Conservation (phyloP, 2,113 vertebrate genomes). For the Muntiacus muntjak region DNA sequence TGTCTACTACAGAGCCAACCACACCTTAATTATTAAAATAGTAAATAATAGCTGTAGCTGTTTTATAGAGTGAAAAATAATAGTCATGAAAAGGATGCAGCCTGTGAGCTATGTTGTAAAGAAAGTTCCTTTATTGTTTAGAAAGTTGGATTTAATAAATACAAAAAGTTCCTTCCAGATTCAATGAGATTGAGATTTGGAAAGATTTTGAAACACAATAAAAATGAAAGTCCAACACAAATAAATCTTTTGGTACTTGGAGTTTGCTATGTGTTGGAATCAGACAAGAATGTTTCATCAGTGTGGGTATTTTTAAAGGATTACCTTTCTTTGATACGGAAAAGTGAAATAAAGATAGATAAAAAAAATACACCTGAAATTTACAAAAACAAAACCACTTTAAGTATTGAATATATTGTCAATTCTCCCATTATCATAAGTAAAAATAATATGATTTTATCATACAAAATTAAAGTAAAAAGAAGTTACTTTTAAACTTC, state of each 20-base stretch:
- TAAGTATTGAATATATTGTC: not conserved
- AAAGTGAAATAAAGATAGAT: not conserved
- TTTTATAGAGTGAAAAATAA: not conserved
- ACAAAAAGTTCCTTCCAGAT: not conserved
- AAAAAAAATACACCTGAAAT: not conserved
- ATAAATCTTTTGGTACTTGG: not conserved
- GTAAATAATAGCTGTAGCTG: not conserved
- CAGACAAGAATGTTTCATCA: not conserved
- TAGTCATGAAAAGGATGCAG: not conserved
- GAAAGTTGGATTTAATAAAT: not conserved
- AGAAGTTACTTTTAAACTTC: not conserved
- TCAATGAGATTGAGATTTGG: not conserved
- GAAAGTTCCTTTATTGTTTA: not conserved
- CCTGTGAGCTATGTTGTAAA: not conserved
- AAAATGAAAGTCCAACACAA: slow-evolving; percentile 5
- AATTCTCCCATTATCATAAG: not conserved
- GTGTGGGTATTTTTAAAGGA: not conserved
- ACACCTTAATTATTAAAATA: not conserved
- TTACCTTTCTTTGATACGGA: not conserved
- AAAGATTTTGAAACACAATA: slow-evolving; percentile 2
- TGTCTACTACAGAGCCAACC: not conserved
- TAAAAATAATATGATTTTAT: not conserved
- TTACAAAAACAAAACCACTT: not conserved
- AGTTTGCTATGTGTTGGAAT: not conserved
- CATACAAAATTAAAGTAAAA: not conserved